These are phyloP conservation scores for Trichosurus vulpecula DNA, from an alignment of 2,797 vertebrate species.

Conservation along the genomic window DNA sequence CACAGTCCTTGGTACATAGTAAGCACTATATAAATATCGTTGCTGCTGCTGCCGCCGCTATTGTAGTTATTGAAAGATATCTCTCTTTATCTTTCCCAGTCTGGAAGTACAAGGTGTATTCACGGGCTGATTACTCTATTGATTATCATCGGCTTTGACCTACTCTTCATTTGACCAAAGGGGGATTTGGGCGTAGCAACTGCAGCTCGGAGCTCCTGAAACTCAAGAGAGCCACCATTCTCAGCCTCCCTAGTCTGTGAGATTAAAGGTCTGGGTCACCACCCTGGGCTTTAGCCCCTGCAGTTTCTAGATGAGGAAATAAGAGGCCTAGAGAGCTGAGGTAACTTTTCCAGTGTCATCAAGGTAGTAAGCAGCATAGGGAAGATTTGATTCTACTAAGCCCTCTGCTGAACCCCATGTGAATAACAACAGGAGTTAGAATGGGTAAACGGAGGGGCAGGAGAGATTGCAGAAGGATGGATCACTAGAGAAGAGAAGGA, in stretches of 20 bases:
- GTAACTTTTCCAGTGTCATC: background rate
- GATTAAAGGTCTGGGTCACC: background rate
- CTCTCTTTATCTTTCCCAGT: background rate
- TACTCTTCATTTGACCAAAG: background rate
- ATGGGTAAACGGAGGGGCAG: background rate
- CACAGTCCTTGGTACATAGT: background rate
- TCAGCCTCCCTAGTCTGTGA: background rate
- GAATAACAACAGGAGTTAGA: background rate
- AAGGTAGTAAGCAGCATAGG: background rate
- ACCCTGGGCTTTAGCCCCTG: background rate
- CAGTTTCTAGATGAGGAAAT: background rate
- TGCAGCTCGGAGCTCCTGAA: background rate
- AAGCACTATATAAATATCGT: background rate
- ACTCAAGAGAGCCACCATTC: background rate
- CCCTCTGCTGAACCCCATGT: background rate
- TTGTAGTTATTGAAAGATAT: background rate
- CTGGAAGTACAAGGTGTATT: background rate
- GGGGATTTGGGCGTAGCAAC: background rate
- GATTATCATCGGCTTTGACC: background rate
- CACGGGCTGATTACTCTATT: background rate
- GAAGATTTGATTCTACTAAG: background rate
- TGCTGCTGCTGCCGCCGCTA: fast-evolving
- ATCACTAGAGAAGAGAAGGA: background rate
- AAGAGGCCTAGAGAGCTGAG: background rate
- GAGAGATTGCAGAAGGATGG: background rate